Conservation (phyloP, 2,888 invertebrate species). For the Caenorhabditis zanzibari region DNA sequence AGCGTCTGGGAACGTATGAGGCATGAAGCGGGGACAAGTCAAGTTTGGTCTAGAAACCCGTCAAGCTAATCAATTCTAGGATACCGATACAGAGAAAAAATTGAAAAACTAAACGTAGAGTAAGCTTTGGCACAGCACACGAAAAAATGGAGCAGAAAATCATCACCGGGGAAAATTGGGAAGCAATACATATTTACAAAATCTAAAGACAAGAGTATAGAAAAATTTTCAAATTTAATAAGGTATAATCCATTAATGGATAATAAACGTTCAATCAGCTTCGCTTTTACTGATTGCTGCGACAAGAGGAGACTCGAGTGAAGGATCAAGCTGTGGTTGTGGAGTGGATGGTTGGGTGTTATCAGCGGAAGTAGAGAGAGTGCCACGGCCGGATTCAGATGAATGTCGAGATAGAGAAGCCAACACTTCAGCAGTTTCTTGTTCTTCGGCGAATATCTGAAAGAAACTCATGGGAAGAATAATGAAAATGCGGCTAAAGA, state of each 20-base stretch:
- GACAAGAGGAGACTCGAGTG: slow-evolving; percentile 39
- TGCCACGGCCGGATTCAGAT: slow-evolving; percentile 61
- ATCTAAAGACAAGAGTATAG: neutral
- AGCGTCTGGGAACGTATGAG: neutral
- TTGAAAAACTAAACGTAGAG: slow-evolving; percentile 27
- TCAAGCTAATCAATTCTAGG: slow-evolving; percentile 31
- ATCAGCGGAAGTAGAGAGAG: slow-evolving; percentile 41
- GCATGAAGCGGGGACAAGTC: slow-evolving; percentile 26
- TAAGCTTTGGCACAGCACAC: slow-evolving; percentile 37
- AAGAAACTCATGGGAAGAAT: too few relatives aligned
- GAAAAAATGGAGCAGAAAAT: slow-evolving; percentile 23
- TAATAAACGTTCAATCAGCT: neutral
- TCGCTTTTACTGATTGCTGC: slow-evolving; percentile 10
- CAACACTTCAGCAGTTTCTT: slow-evolving; percentile 54
- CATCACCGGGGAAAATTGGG: slow-evolving; percentile 15
- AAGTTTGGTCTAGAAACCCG: slow-evolving; percentile 52
- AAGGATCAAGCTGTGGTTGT: slow-evolving; percentile 47
- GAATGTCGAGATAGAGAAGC: slow-evolving; percentile 57
- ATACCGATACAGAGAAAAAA: slow-evolving; percentile 28
- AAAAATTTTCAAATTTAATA: too few relatives aligned
- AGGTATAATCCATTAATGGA: too few relatives aligned
- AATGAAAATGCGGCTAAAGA: neutral
- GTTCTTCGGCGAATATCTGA: slow-evolving; percentile 58
- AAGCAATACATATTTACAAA: slow-evolving; percentile 42
- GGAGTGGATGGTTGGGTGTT: slow-evolving; percentile 55